Evolutionary conservation across 1,140 invertebrate genomes (phyloP), one percentile per base, ranked within the genome.

Genomic region (Hyposmocoma kahamanoa): DNA sequence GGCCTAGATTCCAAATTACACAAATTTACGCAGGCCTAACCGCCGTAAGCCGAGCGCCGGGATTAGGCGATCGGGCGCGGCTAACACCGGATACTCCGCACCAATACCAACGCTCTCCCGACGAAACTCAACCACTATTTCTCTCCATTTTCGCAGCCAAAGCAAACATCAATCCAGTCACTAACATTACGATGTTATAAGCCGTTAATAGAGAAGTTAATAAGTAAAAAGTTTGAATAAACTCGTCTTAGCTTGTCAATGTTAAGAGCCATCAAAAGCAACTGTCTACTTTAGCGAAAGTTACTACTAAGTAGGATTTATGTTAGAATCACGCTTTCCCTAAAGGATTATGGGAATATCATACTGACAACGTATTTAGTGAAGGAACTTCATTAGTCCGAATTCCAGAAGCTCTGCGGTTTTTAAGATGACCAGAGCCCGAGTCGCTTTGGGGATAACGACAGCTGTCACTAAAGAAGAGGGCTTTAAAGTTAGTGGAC

Each of bases 1-100:
- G 78, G 72, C 78, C 81, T 81, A 73, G 67, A 81, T 84, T 63
- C 78, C 61, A 82, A 82, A 84, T 84, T 82, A 84, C 78, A 78
- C 76, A 76, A 84, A 81, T 82, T 84, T 84, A 81, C 74, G 71
- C 73, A 72, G 67, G 77, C 74, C 77, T 83, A 81, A 67, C 77
- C 64, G 64, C 56, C 59, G 72, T 67, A 71, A 69, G 72, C 55
- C 59, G 56, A 67, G 63, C 67, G 48, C 52, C 50, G 63, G 76
- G 77, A 83, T 83, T 81, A 81, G 66, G 70, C 65, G 65, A 45
- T 46, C 59, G 63, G 54, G 56, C 62, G 62, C 59, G 73, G 77
- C 77, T 83, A 79, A 83, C 75, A 71, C 50, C 67, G 66, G 66
- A 69, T 72, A 64, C 32, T 6, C 32, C 32, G 60, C 66, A 59